Base-by-base conservation (phyloP, 2,797 vertebrate species). In the Cuculus canorus region DNA sequence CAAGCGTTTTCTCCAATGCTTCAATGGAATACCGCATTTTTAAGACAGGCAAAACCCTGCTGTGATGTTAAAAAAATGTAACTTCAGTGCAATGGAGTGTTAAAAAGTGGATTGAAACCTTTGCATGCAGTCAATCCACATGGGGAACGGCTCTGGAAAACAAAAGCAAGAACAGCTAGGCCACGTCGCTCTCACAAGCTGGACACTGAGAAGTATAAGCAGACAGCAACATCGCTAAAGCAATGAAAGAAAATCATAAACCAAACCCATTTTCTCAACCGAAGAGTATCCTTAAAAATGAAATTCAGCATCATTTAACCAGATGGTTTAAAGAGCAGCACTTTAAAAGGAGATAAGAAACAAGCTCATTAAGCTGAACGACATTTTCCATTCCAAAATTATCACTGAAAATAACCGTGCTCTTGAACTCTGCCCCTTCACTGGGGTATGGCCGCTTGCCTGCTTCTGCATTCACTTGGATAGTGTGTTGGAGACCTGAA, bases 321-420 rank as follows among this genome's bases (percentile, higher is more conserved):
- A 94, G 81, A 71, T 92, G 86, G 53, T 61, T 94, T 82, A 80
- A 92, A 87, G 61, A 83, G 85, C 86, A 93, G 82, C 86, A 80
- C 93, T 95, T 95, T 90, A 92, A 95, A 91, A 92, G 92, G 94
- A 92, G 89, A 2, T 73, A 92, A 87, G 94, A 82, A 92, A 94
- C 81, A 91, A 93, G 86, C 93, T 95, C 92, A 93, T 96, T 96
- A 96, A 95, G 84, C 82, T 54, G 64, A 65, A 92, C 92, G 87
- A 93, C 86, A 96, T 96, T 95, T 95, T 94, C 92, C 96, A 87
- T 95, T 96, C 86, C 92, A 43, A 92, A 97, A 87, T 94, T 54
- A 83, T 50, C 80, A 43, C 94, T 78, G 94, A 93, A 95, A 95
- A 96, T 96, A 95, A 84, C 90, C 19, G 43, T 35, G 75, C 84